Evolutionary conservation across 1,140 invertebrate species (phyloP).

Genomic region (Hypsibius dujardini): DNA sequence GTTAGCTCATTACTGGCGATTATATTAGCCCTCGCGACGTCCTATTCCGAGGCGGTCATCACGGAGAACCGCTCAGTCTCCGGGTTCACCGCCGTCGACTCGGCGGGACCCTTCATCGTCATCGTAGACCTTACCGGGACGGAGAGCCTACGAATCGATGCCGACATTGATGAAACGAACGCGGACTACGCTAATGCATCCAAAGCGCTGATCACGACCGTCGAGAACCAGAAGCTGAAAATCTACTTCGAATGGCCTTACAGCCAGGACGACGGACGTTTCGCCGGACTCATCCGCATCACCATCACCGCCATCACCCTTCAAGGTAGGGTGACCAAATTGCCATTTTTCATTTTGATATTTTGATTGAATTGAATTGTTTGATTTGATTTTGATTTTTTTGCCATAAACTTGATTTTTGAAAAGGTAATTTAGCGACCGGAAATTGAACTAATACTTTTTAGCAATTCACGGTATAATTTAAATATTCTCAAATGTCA

Average conservation of each 20-base stretch:
- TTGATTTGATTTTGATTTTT: too few relatives aligned
- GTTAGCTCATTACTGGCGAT: too few relatives aligned
- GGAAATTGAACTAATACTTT: too few relatives aligned
- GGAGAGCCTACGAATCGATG: slow-evolving; percentile 2
- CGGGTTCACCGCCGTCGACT: neutral
- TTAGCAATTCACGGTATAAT: too few relatives aligned
- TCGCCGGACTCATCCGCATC: slow-evolving; percentile 10
- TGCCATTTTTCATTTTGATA: too few relatives aligned
- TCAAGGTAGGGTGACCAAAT: neutral
- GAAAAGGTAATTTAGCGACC: too few relatives aligned
- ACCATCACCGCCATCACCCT: neutral
- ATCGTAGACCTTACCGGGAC: neutral
- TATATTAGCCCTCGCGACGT: too few relatives aligned
- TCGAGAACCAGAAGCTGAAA: neutral
- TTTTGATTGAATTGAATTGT: too few relatives aligned
- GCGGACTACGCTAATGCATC: too few relatives aligned
- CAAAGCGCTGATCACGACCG: neutral
- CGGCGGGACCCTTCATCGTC: slow-evolving; percentile 10
- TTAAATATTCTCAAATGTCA: too few relatives aligned
- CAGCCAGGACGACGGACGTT: neutral
- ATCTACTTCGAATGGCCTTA: neutral
- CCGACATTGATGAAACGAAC: neutral
- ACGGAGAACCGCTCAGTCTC: neutral
- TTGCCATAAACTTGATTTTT: too few relatives aligned
- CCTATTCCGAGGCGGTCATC: too few relatives aligned